Evolutionary conservation across 2,113 vertebrate species (phyloP).

Genomic region (Callipepla squamata): DNA sequence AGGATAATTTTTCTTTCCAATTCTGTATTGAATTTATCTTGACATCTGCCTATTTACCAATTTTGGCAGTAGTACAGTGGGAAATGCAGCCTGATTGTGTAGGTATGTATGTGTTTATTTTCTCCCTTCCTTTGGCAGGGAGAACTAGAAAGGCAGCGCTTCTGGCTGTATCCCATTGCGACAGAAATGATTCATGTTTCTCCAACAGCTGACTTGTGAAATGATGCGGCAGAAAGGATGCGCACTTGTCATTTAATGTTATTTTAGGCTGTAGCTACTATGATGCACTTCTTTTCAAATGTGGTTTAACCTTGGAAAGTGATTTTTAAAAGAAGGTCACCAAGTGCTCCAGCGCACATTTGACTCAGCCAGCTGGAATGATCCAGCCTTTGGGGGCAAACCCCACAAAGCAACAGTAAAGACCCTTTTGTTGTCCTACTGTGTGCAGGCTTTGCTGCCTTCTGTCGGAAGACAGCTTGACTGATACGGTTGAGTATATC

Average conservation of each 20-base stretch:
- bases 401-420: neutral
- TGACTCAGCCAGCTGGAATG: neutral
- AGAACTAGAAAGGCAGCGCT: neutral
- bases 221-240: neutral
- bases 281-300: neutral
- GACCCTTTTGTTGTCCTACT: neutral
- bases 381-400: neutral
- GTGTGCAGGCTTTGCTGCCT: neutral
- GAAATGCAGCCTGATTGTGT: neutral
- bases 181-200: neutral
- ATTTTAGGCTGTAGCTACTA: neutral
- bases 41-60: neutral
- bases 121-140: neutral
- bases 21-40: neutral
- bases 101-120: neutral
- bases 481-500: neutral
- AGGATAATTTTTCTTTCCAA: neutral
- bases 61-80: neutral
- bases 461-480: conserved; percentile 19
- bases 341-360: fast-evolving
- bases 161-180: neutral
- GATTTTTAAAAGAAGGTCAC: neutral
- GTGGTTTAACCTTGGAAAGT: neutral
- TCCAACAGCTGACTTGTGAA: neutral
- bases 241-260: neutral